These are phyloP conservation scores for Thera britannica DNA, from an alignment of 2,888 invertebrate species.

Conservation along the genomic window DNA sequence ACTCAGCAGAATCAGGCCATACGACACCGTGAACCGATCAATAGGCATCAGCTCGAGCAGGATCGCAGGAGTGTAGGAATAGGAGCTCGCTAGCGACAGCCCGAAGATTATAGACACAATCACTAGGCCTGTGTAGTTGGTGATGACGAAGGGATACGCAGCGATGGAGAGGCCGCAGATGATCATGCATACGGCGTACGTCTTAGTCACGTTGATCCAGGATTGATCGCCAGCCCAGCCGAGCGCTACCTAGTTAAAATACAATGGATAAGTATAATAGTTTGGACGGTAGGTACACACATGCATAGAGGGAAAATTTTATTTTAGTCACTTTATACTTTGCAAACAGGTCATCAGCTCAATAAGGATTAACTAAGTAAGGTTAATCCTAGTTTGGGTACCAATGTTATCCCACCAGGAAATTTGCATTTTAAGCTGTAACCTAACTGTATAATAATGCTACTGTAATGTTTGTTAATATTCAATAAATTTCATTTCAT, in stretches of 20 bases:
- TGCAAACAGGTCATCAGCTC: too few species aligned
- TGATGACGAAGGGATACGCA: constrained; percentile 84
- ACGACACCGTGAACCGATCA: constrained; percentile 95
- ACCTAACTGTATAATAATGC: too few species aligned
- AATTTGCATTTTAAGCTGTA: too few species aligned
- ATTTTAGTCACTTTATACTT: too few species aligned
- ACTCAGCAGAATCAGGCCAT: constrained; percentile 93
- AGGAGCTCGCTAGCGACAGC: constrained; percentile 95
- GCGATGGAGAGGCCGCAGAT: constrained; percentile 86
- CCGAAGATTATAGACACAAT: constrained; percentile 89
- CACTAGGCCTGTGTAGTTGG: constrained; percentile 77
- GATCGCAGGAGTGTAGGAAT: constrained; percentile 95
- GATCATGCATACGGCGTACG: constrained; percentile 91
- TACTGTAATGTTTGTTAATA: too few species aligned
- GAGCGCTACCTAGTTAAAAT: constrained; percentile 85
- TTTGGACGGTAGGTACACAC: too few species aligned
- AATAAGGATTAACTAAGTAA: too few species aligned
- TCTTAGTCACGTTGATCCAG: constrained; percentile 92
- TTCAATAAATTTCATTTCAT: too few species aligned
- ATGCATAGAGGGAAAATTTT: too few species aligned
- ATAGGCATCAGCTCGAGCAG: constrained; percentile 94
- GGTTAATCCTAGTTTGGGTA: too few species aligned
- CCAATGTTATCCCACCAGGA: too few species aligned
- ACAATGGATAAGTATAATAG: too few species aligned
- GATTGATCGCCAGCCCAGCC: constrained; percentile 96